Base-by-base conservation (phyloP, 2,888 invertebrate genomes). In the Anodontia alba region DNA sequence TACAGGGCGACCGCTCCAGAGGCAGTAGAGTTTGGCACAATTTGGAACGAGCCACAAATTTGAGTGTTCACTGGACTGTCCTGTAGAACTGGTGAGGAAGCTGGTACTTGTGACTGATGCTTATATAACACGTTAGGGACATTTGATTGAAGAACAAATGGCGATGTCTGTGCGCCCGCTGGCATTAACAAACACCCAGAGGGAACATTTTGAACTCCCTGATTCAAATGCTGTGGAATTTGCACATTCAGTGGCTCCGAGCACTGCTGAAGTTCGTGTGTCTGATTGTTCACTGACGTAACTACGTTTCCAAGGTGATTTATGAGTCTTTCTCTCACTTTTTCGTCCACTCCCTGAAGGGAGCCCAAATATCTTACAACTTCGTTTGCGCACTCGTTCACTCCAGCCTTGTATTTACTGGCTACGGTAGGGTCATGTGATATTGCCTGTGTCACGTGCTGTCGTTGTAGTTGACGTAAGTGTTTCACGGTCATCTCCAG, bases 401-500 rank as follows among this genome's bases (percentile, higher is more conserved):
- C 93, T 51, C 94, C 94, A 3, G 91, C 88, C 10, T 90, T 83
- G 87, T 92, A 93, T 78, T 91, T 91, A 29, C 87, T 87, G 33
- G 88, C 84, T 10, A 92, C 90, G 8, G 86, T 85, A 0, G 91
- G 88, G 75, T 92, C 91, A 66, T 82, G 75, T 36, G 87, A 76
- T 51, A 87, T 86, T 0, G 88, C 82, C 26, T 88, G 83, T 0
- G 77, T 76, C n/a, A 91, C 84, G 38, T 92, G 92, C 68, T 92
- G 91, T 29, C 91, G 78, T 75, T 93, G 93, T 8, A 93, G 80
- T 10, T 87, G 83, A 36, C 91, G 88, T 26, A 94, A 83, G 76
- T 93, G 91, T 71, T 91, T 91, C n/a, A 94, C 94, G 8, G 94
- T 93, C 93, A 94, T 92, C 73, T 94, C 94, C 69, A 94, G 79